Evolutionary conservation across 2,113 vertebrate species (phyloP).

Genomic region (Istiophorus platypterus): DNA sequence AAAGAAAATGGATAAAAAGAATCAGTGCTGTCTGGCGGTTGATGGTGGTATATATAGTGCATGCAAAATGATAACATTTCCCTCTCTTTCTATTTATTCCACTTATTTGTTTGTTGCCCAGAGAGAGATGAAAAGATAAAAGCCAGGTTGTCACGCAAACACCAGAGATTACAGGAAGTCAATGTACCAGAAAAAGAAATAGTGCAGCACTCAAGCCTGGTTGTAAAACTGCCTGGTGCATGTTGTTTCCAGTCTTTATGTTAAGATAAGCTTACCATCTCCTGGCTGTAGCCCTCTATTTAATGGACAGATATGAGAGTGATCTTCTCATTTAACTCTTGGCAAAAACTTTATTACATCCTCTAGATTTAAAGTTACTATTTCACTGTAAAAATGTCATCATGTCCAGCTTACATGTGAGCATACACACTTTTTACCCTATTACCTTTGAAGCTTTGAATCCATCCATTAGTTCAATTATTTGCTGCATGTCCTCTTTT

Average conservation of each 20-base stretch:
- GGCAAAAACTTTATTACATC: neutral
- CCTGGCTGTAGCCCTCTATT: neutral
- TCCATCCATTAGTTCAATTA: conserved; percentile 88
- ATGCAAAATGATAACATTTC: too few relatives aligned
- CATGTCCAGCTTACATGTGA: neutral
- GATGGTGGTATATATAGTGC: neutral
- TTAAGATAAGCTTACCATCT: neutral
- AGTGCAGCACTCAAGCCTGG: neutral
- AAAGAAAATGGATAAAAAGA: too few relatives aligned
- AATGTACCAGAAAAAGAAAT: too few relatives aligned
- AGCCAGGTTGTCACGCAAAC: neutral
- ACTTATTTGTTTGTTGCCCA: too few relatives aligned
- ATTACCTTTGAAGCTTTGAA: conserved; percentile 94
- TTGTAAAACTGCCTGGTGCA: neutral
- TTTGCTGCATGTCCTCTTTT: conserved; percentile 70
- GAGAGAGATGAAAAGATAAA: neutral
- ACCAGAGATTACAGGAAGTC: neutral
- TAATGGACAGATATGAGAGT: neutral
- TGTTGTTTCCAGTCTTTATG: neutral
- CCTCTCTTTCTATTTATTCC: too few relatives aligned
- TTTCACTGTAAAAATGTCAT: neutral
- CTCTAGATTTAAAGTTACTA: neutral
- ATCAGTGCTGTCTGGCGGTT: neutral
- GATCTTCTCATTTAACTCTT: neutral
- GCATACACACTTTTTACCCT: neutral